phyloP scores from a whole-genome alignment of 2,797 vertebrate species.

The Merluccius polli region DNA sequence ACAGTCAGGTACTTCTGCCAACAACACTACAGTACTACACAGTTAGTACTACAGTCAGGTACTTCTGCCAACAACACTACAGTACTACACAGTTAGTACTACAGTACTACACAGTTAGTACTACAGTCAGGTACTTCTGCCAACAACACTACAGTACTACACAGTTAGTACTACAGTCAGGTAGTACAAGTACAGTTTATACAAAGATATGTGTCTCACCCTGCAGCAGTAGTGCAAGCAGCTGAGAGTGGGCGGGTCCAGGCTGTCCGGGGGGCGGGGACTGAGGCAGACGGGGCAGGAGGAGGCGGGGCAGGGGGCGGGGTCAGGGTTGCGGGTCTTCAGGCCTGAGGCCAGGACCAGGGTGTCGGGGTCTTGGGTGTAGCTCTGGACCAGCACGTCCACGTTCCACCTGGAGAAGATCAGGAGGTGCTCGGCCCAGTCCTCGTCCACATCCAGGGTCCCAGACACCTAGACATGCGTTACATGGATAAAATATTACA shows the following conservation, averaged over 20 bases:
- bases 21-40: no score
- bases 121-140: no score
- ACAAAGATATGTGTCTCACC: conserved; percentile 63
- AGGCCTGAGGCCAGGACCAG: conserved; percentile 82
- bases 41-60: no score
- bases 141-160: no score
- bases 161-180: no score
- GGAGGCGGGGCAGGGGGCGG: conserved; percentile 52
- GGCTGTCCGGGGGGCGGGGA: conserved; percentile 57
- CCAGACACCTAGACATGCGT: conserved; percentile 61
- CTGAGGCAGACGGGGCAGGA: conserved; percentile 83
- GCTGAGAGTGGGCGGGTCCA: conserved; percentile 77
- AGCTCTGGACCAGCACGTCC: conserved; percentile 85
- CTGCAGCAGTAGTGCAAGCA: conserved; percentile 93
- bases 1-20: not conserved
- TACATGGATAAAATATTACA: not conserved
- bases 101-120: no score
- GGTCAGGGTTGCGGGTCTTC: conserved; percentile 71
- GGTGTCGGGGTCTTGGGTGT: conserved; percentile 79
- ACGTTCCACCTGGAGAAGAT: conserved; percentile 89
- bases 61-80: no score
- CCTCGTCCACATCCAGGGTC: conserved; percentile 80
- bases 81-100: no score
- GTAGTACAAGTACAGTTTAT: not conserved
- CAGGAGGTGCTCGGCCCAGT: conserved; percentile 85